Base-by-base conservation (phyloP, 1,140 invertebrate genomes). In the Bradynema listronoti region DNA sequence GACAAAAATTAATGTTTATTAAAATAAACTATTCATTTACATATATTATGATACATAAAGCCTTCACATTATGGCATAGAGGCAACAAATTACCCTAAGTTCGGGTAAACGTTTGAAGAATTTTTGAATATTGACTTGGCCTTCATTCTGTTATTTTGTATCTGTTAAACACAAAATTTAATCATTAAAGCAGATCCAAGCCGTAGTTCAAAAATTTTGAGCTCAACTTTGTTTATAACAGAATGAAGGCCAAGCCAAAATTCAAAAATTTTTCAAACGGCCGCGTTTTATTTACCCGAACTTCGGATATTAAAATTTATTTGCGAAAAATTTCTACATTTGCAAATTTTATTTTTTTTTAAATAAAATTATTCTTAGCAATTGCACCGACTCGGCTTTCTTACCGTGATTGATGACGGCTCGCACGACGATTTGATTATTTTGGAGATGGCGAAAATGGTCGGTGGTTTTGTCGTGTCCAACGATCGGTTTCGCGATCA, bases 371-470 rank as follows among this genome's bases (percentile, higher is more conserved):
- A n/a, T n/a, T n/a, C n/a, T n/a, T n/a, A 50, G 47, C 47, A 50
- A 24, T 27, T 50, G 29, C 47, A 50, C 47, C 27, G 14, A 5
- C 36, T 56, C 19, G 53, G 53, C 27, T 24, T 43, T 43, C 36
- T 56, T 5, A 45, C 41, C 27, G 36, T 56, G 2, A 36, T 56
- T 7, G 14, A 32, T 36, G 30, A 32, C n/a, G 5, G 34, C 29
- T 63, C 61, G 6, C 61, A 63, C 19, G 61, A 63, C 16, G 61
- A 63, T 54, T 42, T 63, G n/a, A 27, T 63, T 56, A 32, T 53
- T 29, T 42, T 63, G n/a, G 61, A 63, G 55, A 36, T 57, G 63
- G 61, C 61, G n/a, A 63, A 65, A 43, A 49, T 43, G 46, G 43
- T 47, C 19, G 61, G 58, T 19, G 61, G 61, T 22, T 63, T 63